phyloP scores from a whole-genome alignment of 2,888 invertebrate species.

The Stenurella melanura region DNA sequence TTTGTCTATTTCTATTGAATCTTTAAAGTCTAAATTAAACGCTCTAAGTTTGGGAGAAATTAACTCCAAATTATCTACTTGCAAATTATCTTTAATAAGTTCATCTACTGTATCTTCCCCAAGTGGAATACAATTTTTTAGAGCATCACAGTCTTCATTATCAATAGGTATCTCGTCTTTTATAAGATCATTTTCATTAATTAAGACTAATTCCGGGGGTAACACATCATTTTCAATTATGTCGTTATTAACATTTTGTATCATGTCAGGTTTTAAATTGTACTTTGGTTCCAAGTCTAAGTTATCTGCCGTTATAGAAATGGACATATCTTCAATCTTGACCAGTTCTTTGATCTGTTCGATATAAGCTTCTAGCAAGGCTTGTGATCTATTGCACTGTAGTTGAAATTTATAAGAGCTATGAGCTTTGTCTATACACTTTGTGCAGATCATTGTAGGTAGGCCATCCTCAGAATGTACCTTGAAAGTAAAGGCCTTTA shows the following conservation, averaged over 20 bases:
- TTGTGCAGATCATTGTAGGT: constrained; percentile 51
- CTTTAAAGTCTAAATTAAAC: constrained; percentile 43
- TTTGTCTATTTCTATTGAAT: constrained; percentile 11
- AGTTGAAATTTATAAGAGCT: constrained; percentile 51
- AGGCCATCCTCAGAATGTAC: constrained; percentile 43
- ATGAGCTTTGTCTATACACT: constrained; percentile 50
- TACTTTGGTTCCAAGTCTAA: constrained; percentile 11
- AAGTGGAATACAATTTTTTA: constrained; percentile 50
- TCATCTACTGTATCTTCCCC: constrained; percentile 53
- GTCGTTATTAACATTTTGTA: constrained; percentile 13
- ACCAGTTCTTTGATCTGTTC: constrained; percentile 42
- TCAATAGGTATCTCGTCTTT: constrained; percentile 30
- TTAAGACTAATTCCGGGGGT: constrained; percentile 41
- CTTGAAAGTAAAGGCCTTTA: constrained; percentile 34
- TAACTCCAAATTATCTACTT: constrained; percentile 50
- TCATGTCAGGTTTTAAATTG: neutral
- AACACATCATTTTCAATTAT: constrained; percentile 36
- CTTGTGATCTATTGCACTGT: constrained; percentile 50
- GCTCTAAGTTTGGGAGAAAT: constrained; percentile 50
- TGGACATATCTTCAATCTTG: constrained; percentile 9
- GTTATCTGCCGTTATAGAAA: neutral
- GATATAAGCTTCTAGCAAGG: constrained; percentile 47
- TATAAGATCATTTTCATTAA: constrained; percentile 39
- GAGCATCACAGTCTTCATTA: constrained; percentile 47
- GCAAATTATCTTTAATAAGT: constrained; percentile 52